Evolutionary conservation across 2,888 invertebrate genomes (phyloP).

Genomic region (Liodrosophila aerea): DNA sequence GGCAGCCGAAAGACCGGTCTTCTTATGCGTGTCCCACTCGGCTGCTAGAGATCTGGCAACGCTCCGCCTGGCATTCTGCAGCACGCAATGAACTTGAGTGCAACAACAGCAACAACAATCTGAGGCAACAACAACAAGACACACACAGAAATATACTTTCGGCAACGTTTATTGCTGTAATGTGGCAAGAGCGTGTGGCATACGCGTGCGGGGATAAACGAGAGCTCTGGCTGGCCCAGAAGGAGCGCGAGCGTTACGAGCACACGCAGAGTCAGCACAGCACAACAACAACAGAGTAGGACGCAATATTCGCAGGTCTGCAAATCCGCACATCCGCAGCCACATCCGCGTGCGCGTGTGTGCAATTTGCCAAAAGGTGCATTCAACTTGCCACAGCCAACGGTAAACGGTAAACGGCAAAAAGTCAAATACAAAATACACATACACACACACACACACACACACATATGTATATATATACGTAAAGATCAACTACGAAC

Average conservation of each 20-base stretch:
- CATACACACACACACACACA: constrained; percentile 18
- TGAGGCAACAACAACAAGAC: no score
- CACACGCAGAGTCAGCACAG: constrained; percentile 69
- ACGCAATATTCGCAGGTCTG: no score
- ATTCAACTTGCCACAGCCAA: constrained; percentile 64
- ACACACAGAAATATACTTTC: no score
- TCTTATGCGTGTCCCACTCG: no score
- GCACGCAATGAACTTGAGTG: no score
- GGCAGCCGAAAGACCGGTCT: no score
- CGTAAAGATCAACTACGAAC: neutral
- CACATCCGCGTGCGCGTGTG: no score
- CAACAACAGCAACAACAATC: no score
- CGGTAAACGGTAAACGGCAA: no score
- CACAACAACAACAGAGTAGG: constrained; percentile 8
- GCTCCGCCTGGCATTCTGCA: no score
- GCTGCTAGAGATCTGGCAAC: no score
- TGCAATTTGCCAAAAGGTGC: constrained; percentile 42
- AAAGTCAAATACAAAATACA: neutral
- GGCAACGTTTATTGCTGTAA: constrained; percentile 40
- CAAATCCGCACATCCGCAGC: no score
- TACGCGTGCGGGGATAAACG: constrained; percentile 48
- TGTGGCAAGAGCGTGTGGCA: constrained; percentile 49
- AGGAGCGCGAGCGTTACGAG: constrained; percentile 59
- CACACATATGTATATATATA: neutral
- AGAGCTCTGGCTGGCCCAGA: constrained; percentile 40